These are phyloP conservation scores for Sinocyclocheilus anophthalmus DNA, from an alignment of 2,113 vertebrate genomes.

Conservation along the genomic window DNA sequence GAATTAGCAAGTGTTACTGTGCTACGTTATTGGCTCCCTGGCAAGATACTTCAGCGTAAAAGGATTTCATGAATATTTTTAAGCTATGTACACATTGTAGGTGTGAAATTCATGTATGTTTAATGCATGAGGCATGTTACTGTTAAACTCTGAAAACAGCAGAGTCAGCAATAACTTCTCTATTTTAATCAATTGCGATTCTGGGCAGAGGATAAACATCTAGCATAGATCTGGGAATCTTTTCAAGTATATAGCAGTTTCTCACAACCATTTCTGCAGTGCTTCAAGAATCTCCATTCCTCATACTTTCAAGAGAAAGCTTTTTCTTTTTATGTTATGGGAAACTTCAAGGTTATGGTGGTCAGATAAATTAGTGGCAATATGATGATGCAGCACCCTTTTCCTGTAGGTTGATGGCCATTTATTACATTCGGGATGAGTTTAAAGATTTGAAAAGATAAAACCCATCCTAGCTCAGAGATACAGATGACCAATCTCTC, in stretches of 20 bases:
- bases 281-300: background rate
- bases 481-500: constrained; percentile 34
- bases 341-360: constrained; percentile 26
- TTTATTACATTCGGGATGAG: constrained; percentile 36
- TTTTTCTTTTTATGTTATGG: background rate
- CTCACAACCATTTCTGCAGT: background rate
- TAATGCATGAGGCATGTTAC: background rate
- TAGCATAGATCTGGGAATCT: background rate
- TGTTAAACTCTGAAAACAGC: background rate
- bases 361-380: constrained; percentile 11
- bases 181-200: constrained; percentile 14
- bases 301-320: background rate
- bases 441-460: constrained; percentile 40
- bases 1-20: background rate
- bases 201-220: background rate
- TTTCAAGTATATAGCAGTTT: background rate
- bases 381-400: constrained; percentile 16
- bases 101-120: background rate
- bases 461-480: constrained; percentile 18
- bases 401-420: constrained; percentile 37
- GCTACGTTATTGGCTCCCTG: background rate
- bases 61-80: constrained; percentile 5
- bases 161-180: background rate
- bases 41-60: background rate
- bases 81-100: background rate